Conservation (phyloP, 1,140 invertebrate species). For the Asbolus verrucosus region DNA sequence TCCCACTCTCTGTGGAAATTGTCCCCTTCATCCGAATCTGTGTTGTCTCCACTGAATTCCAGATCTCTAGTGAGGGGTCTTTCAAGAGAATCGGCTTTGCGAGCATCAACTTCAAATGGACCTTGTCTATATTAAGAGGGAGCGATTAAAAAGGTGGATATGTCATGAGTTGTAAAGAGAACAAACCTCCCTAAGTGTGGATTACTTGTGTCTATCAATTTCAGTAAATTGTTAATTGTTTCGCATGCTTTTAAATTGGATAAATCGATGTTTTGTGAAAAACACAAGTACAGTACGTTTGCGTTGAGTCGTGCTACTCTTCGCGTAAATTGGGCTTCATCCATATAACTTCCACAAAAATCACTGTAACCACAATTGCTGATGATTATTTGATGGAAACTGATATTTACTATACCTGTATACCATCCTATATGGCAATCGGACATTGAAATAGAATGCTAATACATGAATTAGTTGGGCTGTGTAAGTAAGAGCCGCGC, state of each 20-base stretch:
- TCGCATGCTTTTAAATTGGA: constrained; percentile 74
- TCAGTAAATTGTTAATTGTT: constrained; percentile 80
- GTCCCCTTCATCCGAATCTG: constrained; percentile 77
- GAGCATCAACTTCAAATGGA: constrained; percentile 70
- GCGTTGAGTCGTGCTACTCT: constrained; percentile 83
- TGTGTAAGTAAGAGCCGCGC: constrained; percentile 83
- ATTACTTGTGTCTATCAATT: constrained; percentile 75
- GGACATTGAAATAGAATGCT: constrained; percentile 81
- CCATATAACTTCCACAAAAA: constrained; percentile 75
- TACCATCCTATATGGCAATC: constrained; percentile 79
- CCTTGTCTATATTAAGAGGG: too few species aligned
- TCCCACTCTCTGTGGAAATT: constrained; percentile 76
- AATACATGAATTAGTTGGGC: constrained; percentile 85
- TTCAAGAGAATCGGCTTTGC: constrained; percentile 70
- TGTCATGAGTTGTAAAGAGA: constrained; percentile 9
- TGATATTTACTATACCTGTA: constrained; percentile 75
- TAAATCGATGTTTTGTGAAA: constrained; percentile 80
- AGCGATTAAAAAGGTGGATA: too few species aligned
- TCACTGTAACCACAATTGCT: constrained; percentile 77
- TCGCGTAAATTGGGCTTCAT: constrained; percentile 78
- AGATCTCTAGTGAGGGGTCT: constrained; percentile 71
- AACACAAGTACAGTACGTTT: constrained; percentile 85
- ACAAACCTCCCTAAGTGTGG: constrained; percentile 78
- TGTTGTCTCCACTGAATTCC: constrained; percentile 72
- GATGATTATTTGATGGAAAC: neutral